Evolutionary conservation across 1,140 invertebrate species (phyloP), one percentile per base, ranked within the genome.

Genomic region (Leptinotarsa texana): DNA sequence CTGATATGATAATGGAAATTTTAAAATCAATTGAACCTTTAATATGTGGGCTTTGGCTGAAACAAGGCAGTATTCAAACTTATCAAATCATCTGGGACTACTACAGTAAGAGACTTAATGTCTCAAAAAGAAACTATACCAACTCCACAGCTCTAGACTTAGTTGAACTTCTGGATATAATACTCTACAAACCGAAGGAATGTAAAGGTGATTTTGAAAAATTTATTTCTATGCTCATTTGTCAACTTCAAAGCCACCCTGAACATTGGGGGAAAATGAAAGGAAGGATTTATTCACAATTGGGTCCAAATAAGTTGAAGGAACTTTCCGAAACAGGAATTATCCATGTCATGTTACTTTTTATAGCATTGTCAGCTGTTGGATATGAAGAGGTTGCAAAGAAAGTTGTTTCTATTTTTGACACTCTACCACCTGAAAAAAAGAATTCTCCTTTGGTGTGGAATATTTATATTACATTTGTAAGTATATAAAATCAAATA

Each of bases 201-300:
- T 80, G 78, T 42, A 75, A 77, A n/a, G 78, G 80, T 24, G 80
- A 81, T 73, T 82, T 82, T 74, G 80, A 82, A 66, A 42, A 80
- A 27, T 83, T 83, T 77, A 69, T 81, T 74, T 77, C 74, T 51
- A 77, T 84, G 73, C 69, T 84, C 13, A 57, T 77, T 4, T 68
- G 70, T 33, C 80, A 84, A 69, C 76, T 84, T 48, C 72, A 13
- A 62, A 75, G 78, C 63, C 75, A 83, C 78, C 82, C 83, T 15
- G 65, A 73, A 24, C 82, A 84, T 63, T 84, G 83, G 83, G 77
- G 73, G 3, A 84, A 83, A 75, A 77, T 84, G 24, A 81, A 82
- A 70, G 83, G 83, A 5, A 69, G 83, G 24, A 84, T 84, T 74
- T 84, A 82, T 75, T 83, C 83, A 6, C 80, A 82, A 74, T 73